Base-by-base conservation (phyloP, 1,140 invertebrate species). In the Gonatopus flavifemur region DNA sequence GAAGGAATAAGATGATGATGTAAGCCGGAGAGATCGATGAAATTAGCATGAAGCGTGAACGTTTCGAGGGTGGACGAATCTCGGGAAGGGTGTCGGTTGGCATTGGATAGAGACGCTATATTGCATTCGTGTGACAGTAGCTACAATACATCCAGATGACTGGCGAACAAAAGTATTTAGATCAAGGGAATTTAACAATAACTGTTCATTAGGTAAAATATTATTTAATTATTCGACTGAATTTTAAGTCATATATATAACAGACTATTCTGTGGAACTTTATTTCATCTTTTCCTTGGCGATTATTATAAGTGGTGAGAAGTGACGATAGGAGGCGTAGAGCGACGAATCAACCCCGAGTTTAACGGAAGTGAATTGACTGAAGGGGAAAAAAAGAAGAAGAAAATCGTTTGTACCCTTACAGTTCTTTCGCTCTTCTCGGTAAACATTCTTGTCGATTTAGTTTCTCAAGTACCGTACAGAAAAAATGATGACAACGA, bases 71-170 rank as follows among this genome's bases (percentile, higher is more conserved):
- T 52, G 48, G 48, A 10, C 32, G 49, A 36, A 40, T 43, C 41
- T 52, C 42, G 44, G 52, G 59, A 54, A 66, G 62, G 59, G 55
- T 59, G 56, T 36, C 45, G 25, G 33, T 39, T 30, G 33, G 33
- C 64, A n/a, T n/a, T n/a, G 64, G 57, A 72, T 65, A 61, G 61
- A 74, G 70, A 74, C 66, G 69, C 73, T 70, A 74, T 72, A 73
- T 74, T 73, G 58, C 64, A 57, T 62, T 64, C 59, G 55, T 46
- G 33, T 40, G 42, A 61, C 57, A 55, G n/a, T n/a, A n/a, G n/a
- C n/a, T n/a, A n/a, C n/a, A n/a, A n/a, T n/a, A n/a, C n/a, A n/a
- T n/a, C n/a, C n/a, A n/a, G n/a, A n/a, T n/a, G n/a, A n/a, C n/a
- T n/a, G n/a, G n/a, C n/a, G n/a, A n/a, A n/a, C n/a, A n/a, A n/a